A percentile compares a stretch with the other conserved stretches of the same genome.
These are phyloP conservation scores for Rhabdophis nuchalis DNA, from an alignment of 2,797 vertebrate genomes.

Conservation along the genomic window DNA sequence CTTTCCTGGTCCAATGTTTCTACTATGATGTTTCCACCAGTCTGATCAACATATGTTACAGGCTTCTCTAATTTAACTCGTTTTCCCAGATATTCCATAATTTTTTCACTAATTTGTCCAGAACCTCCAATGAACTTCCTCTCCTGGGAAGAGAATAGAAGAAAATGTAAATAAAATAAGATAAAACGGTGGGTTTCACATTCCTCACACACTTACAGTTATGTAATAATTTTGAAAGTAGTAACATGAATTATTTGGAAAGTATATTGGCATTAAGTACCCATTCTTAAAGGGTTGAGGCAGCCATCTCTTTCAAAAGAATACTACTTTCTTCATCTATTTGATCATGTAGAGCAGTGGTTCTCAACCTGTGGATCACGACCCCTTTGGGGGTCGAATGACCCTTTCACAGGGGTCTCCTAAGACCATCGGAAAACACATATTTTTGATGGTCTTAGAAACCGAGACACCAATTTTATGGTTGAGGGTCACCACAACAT, in stretches of 20 bases:
- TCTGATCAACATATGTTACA: conserved; percentile 85
- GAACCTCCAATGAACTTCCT: conserved; percentile 92
- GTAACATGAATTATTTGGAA: neutral
- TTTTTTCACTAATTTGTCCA: conserved; percentile 86
- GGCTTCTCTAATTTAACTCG: conserved; percentile 84
- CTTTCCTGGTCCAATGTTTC: conserved; percentile 83
- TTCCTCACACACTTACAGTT: accelerated
- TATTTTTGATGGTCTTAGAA: no score
- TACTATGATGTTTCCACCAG: conserved; percentile 78
- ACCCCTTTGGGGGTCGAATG: no score
- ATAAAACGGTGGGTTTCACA: neutral
- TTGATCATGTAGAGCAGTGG: neutral
- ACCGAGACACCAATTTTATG: no score
- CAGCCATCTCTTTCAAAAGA: neutral
- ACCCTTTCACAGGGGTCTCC: no score
- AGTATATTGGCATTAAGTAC: neutral
- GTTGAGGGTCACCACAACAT: no score
- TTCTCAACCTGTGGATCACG: no score
- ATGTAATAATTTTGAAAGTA: neutral
- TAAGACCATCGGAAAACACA: no score
- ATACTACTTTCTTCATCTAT: neutral
- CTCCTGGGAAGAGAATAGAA: conserved; percentile 72
- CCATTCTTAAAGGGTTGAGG: neutral
- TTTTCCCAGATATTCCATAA: conserved; percentile 82
- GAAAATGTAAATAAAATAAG: neutral